Base-by-base conservation (phyloP, 2,888 invertebrate species). In the Drosophila borealis region DNA sequence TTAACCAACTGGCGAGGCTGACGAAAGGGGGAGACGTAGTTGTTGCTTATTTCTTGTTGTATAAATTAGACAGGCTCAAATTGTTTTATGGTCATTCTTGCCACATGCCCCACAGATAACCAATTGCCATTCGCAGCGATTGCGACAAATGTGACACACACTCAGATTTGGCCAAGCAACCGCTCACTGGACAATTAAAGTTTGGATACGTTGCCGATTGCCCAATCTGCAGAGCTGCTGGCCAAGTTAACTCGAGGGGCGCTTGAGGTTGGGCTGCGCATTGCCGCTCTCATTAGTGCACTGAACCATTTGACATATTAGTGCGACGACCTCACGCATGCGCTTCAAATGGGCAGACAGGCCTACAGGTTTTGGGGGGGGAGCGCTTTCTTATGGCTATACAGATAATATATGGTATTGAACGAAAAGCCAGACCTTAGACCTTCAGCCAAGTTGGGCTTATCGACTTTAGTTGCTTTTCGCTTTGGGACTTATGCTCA, bases 51-150 rank as follows among this genome's bases (percentile, higher is more conserved):
- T 36, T 53, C 13, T 29, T 54, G 68, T 59, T 70, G 81, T 70
- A 70, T 67, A 70, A 81, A 80, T 82, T 80, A 76, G 83, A 78
- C 83, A 78, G 70, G 44, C 86, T 50, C 55, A 82, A 80, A 80
- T 74, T 70, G 65, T 76, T 74, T 81, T 82, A 80, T 83, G 82
- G 82, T 80, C 82, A 83, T 86, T 83, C 80, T 83, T 86, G 80
- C 83, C 74, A 80, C 86, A 82, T 75, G 70, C 57, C 37, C 41
- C 67, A 57, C 39, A 46, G 56, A 67, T 69, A 78, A 70, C 77
- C 85, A 67, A 57, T 49, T 76, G 75, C 45, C 55, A 59, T 54
- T 55, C 50, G 19, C 55, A 13, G 50, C 45, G 42, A 67, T 75
- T 75, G 76, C 75, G 76, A 76, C 68, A 76, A 76, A 42, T 33